phyloP scores from a whole-genome alignment of 2,888 invertebrate species.

The Miltochrista miniata region DNA sequence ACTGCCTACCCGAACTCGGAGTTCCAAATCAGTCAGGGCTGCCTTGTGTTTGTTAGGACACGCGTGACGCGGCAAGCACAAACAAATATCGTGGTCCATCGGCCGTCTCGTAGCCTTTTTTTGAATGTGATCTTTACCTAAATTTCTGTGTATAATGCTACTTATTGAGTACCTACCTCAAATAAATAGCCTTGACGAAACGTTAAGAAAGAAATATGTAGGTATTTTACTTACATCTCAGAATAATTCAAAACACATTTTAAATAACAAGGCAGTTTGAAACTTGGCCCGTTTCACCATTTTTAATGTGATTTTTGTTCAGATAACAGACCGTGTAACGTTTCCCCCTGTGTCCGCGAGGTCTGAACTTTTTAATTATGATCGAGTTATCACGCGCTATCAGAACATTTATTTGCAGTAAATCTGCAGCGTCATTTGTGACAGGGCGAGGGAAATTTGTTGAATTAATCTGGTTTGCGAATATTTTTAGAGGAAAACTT shows the following conservation, averaged over 20 bases:
- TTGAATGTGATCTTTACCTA: too few species aligned
- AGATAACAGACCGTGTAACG: slow-evolving; percentile 22
- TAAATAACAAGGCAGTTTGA: slow-evolving; percentile 29
- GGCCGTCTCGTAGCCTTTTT: too few species aligned
- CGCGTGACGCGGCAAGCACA: too few species aligned
- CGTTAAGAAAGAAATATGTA: too few species aligned
- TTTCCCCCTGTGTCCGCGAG: slow-evolving; percentile 13
- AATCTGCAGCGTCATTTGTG: not conserved
- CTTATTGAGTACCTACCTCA: too few species aligned
- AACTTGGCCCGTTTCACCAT: slow-evolving; percentile 28
- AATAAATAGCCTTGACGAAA: too few species aligned
- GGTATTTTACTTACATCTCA: too few species aligned
- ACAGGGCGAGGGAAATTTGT: not conserved
- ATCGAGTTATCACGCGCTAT: slow-evolving; percentile 23
- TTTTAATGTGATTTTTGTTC: slow-evolving; percentile 41
- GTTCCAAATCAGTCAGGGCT: too few species aligned
- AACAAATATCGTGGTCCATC: too few species aligned
- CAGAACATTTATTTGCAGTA: slow-evolving; percentile 31
- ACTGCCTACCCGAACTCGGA: too few species aligned
- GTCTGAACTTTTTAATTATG: slow-evolving; percentile 33
- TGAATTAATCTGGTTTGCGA: not conserved
- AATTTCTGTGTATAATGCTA: too few species aligned
- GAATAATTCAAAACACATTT: slow-evolving; percentile 17
- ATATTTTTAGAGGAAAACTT: not conserved
- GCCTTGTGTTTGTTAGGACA: too few species aligned